Conservation (phyloP, 1,140 invertebrate genomes). For the Contarinia nasturtii region DNA sequence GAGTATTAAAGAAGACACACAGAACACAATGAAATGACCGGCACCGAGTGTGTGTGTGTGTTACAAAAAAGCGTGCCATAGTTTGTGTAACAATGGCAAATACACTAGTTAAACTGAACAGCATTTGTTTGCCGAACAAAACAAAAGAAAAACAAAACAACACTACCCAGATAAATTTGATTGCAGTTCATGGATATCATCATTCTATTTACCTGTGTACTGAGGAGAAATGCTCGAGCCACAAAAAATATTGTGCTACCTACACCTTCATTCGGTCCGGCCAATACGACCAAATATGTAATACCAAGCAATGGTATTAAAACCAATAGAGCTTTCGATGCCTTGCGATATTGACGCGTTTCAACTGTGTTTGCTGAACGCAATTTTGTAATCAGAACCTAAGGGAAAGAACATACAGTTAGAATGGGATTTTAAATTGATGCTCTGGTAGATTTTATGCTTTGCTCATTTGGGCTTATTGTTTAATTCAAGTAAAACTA, state of each 20-base stretch:
- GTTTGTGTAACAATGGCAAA: too few species aligned
- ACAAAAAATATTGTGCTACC: slow-evolving; percentile 44
- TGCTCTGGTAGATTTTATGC: background rate
- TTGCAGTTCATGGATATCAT: too few species aligned
- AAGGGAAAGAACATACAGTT: slow-evolving; percentile 1
- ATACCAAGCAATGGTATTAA: slow-evolving; percentile 76
- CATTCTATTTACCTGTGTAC: slow-evolving; percentile 62
- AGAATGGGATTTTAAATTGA: background rate
- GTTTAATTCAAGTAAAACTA: too few species aligned
- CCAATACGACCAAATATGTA: slow-evolving; percentile 64
- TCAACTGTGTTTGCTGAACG: slow-evolving; percentile 68
- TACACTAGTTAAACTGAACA: too few species aligned
- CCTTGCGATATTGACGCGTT: slow-evolving; percentile 75
- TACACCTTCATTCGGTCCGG: slow-evolving; percentile 46
- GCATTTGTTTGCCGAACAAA: too few species aligned
- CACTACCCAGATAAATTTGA: too few species aligned
- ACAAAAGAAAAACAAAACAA: slow-evolving; percentile 66
- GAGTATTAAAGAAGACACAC: too few species aligned
- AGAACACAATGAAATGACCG: too few species aligned
- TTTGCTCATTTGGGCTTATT: background rate
- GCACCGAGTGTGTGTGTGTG: too few species aligned
- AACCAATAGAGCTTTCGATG: slow-evolving; percentile 70
- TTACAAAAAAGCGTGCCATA: too few species aligned
- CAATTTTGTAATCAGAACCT: slow-evolving; percentile 82
- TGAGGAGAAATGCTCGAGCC: slow-evolving; percentile 50